Evolutionary conservation across 2,797 vertebrate genomes (phyloP), one percentile per base, ranked within the genome.

Genomic region (Aulostomus chinensis): DNA sequence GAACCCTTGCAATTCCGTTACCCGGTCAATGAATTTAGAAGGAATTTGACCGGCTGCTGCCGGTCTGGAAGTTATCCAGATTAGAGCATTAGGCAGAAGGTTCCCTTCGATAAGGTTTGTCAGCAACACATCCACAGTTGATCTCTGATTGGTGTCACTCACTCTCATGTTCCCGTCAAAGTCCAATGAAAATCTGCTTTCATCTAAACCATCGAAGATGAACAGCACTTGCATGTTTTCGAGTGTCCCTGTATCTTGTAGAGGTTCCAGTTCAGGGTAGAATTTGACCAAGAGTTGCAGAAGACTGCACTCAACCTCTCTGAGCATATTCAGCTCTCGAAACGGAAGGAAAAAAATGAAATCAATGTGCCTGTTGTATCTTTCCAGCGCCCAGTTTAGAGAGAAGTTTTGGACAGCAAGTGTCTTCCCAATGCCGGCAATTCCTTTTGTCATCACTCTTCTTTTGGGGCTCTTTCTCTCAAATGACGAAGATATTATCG

Each of bases 1-100:
- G 46, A 65, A 71, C 1, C 68, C 56, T 25, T 49, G 68, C 6
- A 71, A 51, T 24, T 65, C 68, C 47, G 68, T 60, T 9, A 60
- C 31, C 21, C 1, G 39, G 25, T 71, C 54, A 14, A 58, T 26
- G 15, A 1, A 51, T 10, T 24, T 14, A 7, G n/a, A 9, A 13
- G 60, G 60, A 29, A 64, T 57, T 33, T 45, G 60, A 48, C 18
- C 8, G 6, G 20, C 41, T 36, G 48, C 54, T 18, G 62, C 52
- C 32, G 52, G 53, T 30, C 54, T 30, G 24, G 54, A 51, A 18
- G 61, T 58, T 35, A 52, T 14, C 56, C 56, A 59, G 26, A 59
- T 20, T 6, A 59, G 17, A 35, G 62, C 29, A 1, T 41, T 13
- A 7, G 47, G 61, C n/a, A 65, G 18, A 20, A 66, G 20, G 32